Evolutionary conservation across 2,113 vertebrate genomes (phyloP).

Genomic region (Mastomys natalensis): DNA sequence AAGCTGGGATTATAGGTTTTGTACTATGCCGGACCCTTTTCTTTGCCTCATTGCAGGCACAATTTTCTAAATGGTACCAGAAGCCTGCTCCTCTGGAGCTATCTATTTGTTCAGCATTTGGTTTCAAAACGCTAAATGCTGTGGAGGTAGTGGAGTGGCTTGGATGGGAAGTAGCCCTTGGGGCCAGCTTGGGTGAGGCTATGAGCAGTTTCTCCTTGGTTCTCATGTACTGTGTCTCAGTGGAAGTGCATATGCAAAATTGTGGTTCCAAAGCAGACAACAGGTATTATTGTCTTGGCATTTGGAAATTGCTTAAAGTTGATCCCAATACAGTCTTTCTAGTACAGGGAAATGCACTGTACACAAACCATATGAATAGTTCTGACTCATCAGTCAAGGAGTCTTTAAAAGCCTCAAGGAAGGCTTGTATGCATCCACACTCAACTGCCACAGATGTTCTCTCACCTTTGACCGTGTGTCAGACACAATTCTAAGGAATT

Average conservation of each 20-base stretch:
- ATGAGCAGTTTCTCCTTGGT: not conserved
- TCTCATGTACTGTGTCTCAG: not conserved
- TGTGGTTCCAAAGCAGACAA: not conserved
- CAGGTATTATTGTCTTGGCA: not conserved
- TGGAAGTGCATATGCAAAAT: not conserved
- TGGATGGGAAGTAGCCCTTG: not conserved
- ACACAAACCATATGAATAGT: not conserved
- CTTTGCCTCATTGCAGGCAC: not conserved
- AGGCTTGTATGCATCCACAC: not conserved
- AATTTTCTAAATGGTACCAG: rapidly evolving
- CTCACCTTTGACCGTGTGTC: not conserved
- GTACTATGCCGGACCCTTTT: not conserved
- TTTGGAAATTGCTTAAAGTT: not conserved
- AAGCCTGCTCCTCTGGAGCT: not conserved
- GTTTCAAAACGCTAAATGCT: constrained; percentile 11
- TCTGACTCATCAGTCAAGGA: not conserved
- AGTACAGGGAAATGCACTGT: not conserved
- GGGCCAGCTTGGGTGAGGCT: not conserved
- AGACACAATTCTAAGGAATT: not conserved
- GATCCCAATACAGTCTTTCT: not conserved
- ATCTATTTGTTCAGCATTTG: not conserved
- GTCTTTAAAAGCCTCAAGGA: not conserved
- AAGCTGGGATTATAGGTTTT: not conserved
- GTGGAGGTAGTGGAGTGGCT: not conserved
- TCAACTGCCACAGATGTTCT: not conserved